phyloP scores from a whole-genome alignment of 2,113 vertebrate genomes.

The Barbus barbus region DNA sequence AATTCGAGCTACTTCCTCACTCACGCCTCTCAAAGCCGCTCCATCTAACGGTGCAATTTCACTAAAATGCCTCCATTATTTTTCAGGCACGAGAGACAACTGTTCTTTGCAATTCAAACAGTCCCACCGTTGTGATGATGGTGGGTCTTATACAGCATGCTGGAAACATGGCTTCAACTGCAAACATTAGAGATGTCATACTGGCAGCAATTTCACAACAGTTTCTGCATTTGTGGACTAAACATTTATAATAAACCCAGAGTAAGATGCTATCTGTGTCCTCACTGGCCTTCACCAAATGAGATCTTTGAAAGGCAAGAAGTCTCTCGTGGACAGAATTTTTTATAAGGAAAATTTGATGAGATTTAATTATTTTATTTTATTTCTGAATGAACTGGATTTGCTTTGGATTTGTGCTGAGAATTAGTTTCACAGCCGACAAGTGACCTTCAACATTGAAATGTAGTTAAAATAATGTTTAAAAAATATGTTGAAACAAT shows the following conservation, averaged over 20 bases:
- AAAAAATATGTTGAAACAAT: not conserved
- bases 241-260: slow-evolving; percentile 30
- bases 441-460: not conserved
- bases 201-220: slow-evolving; percentile 18
- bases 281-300: slow-evolving; percentile 32
- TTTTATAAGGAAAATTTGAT: not conserved
- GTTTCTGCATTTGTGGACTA: slow-evolving; percentile 1
- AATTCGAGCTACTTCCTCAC: not conserved
- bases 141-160: not conserved
- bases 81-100: not conserved
- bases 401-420: not conserved
- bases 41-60: not conserved
- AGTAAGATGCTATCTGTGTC: slow-evolving; percentile 29
- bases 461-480: not conserved
- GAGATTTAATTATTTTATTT: not conserved
- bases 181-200: slow-evolving; percentile 14
- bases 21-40: not conserved
- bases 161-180: not conserved
- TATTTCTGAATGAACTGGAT: not conserved
- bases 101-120: not conserved
- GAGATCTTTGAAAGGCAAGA: not conserved
- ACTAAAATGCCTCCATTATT: not conserved
- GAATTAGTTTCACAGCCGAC: not conserved
- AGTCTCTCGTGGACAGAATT: not conserved
- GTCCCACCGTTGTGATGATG: not conserved